A percentile compares a stretch with the other conserved stretches of the same genome.
Evolutionary conservation across 2,113 vertebrate species (phyloP).

Genomic region (Micromys minutus): DNA sequence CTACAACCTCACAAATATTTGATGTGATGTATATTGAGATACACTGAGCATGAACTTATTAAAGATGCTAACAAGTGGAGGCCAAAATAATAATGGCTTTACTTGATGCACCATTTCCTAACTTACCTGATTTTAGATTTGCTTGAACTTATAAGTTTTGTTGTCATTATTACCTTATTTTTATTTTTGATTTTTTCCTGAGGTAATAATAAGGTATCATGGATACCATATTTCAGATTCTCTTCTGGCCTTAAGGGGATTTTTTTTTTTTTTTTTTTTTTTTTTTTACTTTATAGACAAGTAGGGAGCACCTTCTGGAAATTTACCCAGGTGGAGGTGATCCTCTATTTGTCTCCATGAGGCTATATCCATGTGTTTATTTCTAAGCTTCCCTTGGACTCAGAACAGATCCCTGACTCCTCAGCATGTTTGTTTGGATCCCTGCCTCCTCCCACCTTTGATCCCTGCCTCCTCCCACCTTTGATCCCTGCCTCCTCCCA

Average conservation of each 20-base stretch:
- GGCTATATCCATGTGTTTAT: neutral
- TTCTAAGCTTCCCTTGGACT: neutral
- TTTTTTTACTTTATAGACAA: neutral
- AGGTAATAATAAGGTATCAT: too few relatives aligned
- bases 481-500: too few relatives aligned
- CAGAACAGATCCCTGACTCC: neutral
- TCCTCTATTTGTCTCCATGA: accelerated
- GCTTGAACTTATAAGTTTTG: neutral
- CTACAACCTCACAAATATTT: neutral
- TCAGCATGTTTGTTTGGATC: too few relatives aligned
- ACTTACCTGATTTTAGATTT: neutral
- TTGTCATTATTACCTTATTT: neutral
- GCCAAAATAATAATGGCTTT: neutral
- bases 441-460: too few relatives aligned
- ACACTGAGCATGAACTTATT: neutral
- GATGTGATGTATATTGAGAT: neutral
- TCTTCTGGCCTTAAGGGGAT: neutral
- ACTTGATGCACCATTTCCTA: neutral
- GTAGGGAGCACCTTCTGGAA: neutral
- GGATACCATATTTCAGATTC: neutral
- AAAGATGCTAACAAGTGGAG: neutral
- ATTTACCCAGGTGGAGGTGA: neutral
- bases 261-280: too few relatives aligned
- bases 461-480: too few relatives aligned
- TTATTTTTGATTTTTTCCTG: neutral